Evolutionary conservation across 1,140 invertebrate species (phyloP).

Genomic region (Drosophila melanica): DNA sequence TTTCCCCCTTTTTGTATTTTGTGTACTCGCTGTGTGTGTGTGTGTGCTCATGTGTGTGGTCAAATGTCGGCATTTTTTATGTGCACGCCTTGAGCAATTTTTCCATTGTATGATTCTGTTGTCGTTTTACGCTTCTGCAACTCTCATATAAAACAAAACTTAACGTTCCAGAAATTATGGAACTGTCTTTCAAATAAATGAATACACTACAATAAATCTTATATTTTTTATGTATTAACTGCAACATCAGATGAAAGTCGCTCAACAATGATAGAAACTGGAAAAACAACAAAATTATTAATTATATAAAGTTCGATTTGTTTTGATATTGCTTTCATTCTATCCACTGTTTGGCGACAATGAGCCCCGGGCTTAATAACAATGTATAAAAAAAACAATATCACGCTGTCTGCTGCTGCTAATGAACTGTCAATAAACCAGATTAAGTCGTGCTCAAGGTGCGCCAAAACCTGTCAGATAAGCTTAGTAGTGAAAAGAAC

Average conservation of each 20-base stretch:
- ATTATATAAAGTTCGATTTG: neutral
- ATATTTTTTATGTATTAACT: neutral
- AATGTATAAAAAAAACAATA: conserved; percentile 29
- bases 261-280: neutral
- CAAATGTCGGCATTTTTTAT: conserved; percentile 78
- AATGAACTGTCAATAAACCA: conserved; percentile 75
- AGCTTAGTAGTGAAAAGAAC: conserved; percentile 22
- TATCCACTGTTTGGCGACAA: too few species aligned
- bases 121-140: conserved; percentile 40
- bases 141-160: conserved; percentile 43
- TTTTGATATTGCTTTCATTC: neutral
- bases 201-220: neutral
- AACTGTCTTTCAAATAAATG: neutral
- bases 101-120: conserved; percentile 57
- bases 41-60: conserved; percentile 58
- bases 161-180: conserved; percentile 75
- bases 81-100: conserved; percentile 68
- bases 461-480: conserved; percentile 46
- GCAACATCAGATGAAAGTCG: neutral
- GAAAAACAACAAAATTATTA: neutral
- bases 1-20: conserved; percentile 57
- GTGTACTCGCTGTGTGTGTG: conserved; percentile 1
- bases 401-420: conserved; percentile 55
- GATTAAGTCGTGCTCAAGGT: conserved; percentile 72
- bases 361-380: conserved; percentile 10